Base-by-base conservation (phyloP, 2,888 invertebrate species). In the Onchidella celtica region DNA sequence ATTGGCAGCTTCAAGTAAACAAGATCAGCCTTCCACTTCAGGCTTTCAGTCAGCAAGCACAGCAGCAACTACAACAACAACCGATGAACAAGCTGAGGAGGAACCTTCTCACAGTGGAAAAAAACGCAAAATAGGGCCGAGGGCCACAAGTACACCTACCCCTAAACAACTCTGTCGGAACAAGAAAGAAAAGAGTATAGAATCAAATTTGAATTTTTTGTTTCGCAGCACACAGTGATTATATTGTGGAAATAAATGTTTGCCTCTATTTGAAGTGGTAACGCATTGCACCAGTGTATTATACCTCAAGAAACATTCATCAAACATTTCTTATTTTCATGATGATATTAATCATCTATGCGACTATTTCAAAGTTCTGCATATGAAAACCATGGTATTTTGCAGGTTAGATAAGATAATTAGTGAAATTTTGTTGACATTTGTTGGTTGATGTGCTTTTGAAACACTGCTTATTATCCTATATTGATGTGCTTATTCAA, bases 111-210 rank as follows among this genome's bases (percentile, higher is more conserved):
- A 40, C n/a, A 81, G 77, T 27, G 77, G 82, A 2, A 78, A 83
- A 17, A 88, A 88, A 57, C 82, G 87, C 29, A 88, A 87, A 32
- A 29, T 87, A 34, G 86, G 87, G 47, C 90, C 89, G 3, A 81
- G 86, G 69, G 86, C 88, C 32, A 89, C 90, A 3, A 90, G 90
- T 77, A 90, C 91, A 14, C 91, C 91, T 1, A 90, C 89, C 17
- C 89, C 88, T n/a, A 88, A 89, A 74, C 81, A 82, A 59, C 24
- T 24, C 21, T 63, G 63, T 32, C 59, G 47, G 38, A 55, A 70
- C 24, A 27, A 84, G 32, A 81, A 80, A 81, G 40, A 75, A 47
- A 47, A 40, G 47, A 57, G 73, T 70, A 32, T 27, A 2, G 27
- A 11, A 21, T 38, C 24, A 34, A 55, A 70, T 57, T 69, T 1